Conservation (phyloP, 2,113 vertebrate species). For the Nerophis lumbriciformis region DNA sequence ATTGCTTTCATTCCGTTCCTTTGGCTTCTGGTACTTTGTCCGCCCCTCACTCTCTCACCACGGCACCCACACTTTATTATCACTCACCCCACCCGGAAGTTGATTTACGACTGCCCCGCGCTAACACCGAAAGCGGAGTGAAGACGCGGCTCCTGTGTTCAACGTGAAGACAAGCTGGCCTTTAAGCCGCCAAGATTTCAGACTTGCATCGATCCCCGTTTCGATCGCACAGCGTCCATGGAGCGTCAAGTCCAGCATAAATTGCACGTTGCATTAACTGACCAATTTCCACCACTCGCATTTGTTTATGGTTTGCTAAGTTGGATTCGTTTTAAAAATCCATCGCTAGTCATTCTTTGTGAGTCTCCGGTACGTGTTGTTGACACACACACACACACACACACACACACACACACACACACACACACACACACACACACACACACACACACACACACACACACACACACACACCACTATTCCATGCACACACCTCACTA, state of each 20-base stretch:
- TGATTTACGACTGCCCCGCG: not conserved
- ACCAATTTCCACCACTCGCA: not conserved
- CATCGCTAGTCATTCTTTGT: too few species aligned
- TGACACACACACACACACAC: too few species aligned
- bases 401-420: too few species aligned
- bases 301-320: too few species aligned
- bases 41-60: not conserved
- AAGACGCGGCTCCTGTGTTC: not conserved
- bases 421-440: too few species aligned
- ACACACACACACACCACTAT: too few species aligned
- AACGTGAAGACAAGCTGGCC: conserved; percentile 5
- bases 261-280: not conserved
- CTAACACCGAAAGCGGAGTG: not conserved
- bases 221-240: not conserved
- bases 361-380: too few species aligned
- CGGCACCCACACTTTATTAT: not conserved
- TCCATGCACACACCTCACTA: too few species aligned
- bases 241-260: not conserved
- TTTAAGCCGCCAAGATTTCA: conserved; percentile 12
- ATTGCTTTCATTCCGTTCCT: not conserved
- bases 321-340: too few species aligned
- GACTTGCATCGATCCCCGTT: conserved; percentile 7
- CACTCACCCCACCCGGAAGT: not conserved
- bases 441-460: too few species aligned
- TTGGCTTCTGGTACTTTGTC: not conserved